Evolutionary conservation across 2,888 invertebrate species (phyloP).

Genomic region (Chironomus tentans): DNA sequence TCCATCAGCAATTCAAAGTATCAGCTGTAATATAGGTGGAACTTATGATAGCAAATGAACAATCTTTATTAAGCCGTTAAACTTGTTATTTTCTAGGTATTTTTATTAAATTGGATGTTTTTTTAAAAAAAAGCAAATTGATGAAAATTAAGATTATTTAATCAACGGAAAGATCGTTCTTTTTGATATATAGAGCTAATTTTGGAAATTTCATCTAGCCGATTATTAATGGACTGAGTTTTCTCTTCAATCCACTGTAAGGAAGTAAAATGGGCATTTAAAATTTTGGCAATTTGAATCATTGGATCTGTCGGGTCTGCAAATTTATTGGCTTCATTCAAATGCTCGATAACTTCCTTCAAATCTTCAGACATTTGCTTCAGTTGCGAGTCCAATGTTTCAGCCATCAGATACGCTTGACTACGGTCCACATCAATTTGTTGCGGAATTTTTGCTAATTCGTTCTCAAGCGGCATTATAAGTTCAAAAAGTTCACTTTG

Average conservation of each 20-base stretch:
- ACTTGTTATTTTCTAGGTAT: no score
- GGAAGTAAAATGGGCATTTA: conserved; percentile 94
- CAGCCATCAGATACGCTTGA: conserved; percentile 82
- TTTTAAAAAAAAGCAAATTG: no score
- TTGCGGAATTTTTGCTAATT: conserved; percentile 56
- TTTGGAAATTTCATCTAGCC: conserved; percentile 72
- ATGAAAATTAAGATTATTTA: no score
- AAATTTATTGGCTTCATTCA: conserved; percentile 78
- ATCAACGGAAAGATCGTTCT: not conserved
- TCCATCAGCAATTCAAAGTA: conserved; percentile 80
- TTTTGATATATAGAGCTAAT: conserved; percentile 38
- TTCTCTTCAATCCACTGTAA: conserved; percentile 90
- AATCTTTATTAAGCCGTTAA: not conserved
- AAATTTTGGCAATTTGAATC: conserved; percentile 82
- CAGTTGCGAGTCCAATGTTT: conserved; percentile 82
- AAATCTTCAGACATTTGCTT: conserved; percentile 92
- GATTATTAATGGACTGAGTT: conserved; percentile 64
- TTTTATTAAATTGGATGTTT: no score
- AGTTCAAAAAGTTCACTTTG: conserved; percentile 87
- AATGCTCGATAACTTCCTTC: conserved; percentile 88
- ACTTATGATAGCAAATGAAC: no score
- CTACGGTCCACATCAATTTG: conserved; percentile 81
- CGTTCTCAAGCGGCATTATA: conserved; percentile 75
- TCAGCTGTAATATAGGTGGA: no score
- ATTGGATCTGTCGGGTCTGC: conserved; percentile 82